Evolutionary conservation across 2,797 vertebrate genomes (phyloP), one percentile per base, ranked within the genome.

Genomic region (Glossophaga mutica): DNA sequence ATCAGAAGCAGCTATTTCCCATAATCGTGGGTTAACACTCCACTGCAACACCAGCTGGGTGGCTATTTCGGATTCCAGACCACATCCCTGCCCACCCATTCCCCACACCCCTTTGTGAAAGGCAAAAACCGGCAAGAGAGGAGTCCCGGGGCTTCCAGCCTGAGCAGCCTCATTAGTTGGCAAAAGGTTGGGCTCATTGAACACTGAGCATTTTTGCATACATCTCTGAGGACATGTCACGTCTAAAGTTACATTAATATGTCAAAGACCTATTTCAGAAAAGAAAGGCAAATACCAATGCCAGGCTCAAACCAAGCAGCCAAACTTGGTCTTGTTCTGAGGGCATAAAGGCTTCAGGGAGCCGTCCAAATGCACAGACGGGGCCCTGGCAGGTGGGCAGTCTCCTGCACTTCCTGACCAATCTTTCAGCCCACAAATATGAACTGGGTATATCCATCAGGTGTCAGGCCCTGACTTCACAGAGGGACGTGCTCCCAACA

Each of bases 181-280:
- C 34, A 42, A 48, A 83, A 67, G 37, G 19, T 26, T 57, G 9
- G 26, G 81, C 57, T 55, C 42, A 91, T 4, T 65, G n/a, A 95
- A 62, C 26, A 57, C 42, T 1, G 46, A 68, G 55, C 81, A n/a
- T 65, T 52, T 76, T 70, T 32, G 89, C 48, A 94, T 50, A 90
- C 21, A 48, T 44, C 57, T 87, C 95, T 67, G 67, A 97, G 84
- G 77, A 89, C 55, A 78, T 55, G 48, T 90, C 90, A 76, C 2
- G 0, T 48, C 44, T 19, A 26, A 94, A 78, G 55, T 24, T 83
- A 68, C 83, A 68, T 59, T 46, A 0, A 39, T 46, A 73, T 5
- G 55, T 78, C 87, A 68, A 77, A 97, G 68, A 79, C 55, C 90
- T 84, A 62, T 87, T 94, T 95, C 67, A 86, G 90, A 87, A 96